These are phyloP conservation scores for Ladona fulva DNA, from an alignment of 1,140 invertebrate genomes.

Conservation along the genomic window DNA sequence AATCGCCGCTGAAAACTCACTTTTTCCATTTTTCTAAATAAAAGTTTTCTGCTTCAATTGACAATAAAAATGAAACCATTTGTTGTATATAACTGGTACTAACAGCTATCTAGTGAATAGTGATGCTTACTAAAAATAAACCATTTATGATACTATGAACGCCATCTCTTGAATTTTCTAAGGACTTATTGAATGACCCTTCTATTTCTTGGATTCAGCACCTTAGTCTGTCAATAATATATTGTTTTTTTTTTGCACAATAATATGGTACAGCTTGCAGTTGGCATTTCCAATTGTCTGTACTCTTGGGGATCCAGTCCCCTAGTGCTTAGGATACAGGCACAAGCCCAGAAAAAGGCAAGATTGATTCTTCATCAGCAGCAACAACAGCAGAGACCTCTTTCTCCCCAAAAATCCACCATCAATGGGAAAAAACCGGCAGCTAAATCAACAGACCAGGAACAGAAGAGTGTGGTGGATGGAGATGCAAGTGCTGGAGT, in stretches of 20 bases:
- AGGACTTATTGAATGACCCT: too few species aligned
- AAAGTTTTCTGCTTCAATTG: too few species aligned
- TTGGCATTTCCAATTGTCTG: slow-evolving; percentile 54
- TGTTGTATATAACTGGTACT: too few species aligned
- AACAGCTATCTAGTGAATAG: too few species aligned
- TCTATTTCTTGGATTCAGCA: too few species aligned
- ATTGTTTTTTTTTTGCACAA: slow-evolving; percentile 22
- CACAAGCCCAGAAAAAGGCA: slow-evolving; percentile 50
- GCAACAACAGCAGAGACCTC: background rate
- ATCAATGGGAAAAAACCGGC: background rate
- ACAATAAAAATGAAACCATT: too few species aligned
- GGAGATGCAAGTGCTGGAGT: background rate
- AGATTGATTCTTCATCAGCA: slow-evolving; percentile 30
- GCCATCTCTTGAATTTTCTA: too few species aligned
- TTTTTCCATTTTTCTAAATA: too few species aligned
- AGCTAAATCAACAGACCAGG: slow-evolving; percentile 10
- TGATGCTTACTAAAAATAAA: too few species aligned
- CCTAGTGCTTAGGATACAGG: slow-evolving; percentile 57
- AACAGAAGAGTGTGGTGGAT: background rate
- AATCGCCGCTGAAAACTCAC: too few species aligned
- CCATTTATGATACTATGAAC: too few species aligned
- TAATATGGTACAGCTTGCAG: slow-evolving; percentile 59
- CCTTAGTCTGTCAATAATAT: slow-evolving; percentile 18
- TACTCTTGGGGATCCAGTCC: slow-evolving; percentile 73
- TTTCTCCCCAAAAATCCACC: background rate